Evolutionary conservation across 2,113 vertebrate genomes (phyloP).

Genomic region (Sigmodon hispidus): DNA sequence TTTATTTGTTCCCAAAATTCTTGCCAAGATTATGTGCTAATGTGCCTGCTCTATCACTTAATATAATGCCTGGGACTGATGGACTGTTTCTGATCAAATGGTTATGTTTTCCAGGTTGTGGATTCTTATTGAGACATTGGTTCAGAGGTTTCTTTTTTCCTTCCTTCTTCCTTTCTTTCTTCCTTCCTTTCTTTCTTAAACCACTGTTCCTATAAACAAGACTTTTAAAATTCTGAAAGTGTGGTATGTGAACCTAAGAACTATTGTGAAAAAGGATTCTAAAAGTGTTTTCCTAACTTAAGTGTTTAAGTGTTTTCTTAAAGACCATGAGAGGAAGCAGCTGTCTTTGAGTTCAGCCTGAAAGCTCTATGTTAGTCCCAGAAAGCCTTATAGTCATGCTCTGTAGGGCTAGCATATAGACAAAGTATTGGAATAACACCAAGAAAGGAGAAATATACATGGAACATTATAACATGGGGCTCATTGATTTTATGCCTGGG

Average conservation of each 20-base stretch:
- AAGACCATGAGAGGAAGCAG: background rate
- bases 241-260: background rate
- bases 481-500: background rate
- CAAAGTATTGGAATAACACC: background rate
- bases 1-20: constrained; percentile 56
- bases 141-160: background rate
- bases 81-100: constrained; percentile 4
- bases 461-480: background rate
- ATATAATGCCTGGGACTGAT: background rate
- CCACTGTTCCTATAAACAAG: background rate
- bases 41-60: constrained; percentile 9
- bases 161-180: too few species aligned
- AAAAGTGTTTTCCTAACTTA: background rate
- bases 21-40: constrained; percentile 40
- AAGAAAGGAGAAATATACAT: background rate
- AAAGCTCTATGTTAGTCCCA: background rate
- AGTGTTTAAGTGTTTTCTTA: too few species aligned
- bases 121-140: background rate
- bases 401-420: background rate
- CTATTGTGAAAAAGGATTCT: background rate
- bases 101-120: constrained; percentile 25
- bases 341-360: background rate
- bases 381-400: background rate
- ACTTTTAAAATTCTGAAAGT: background rate
- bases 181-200: background rate